Percentiles rank a stretch among this genome's conserved stretches.
Evolutionary conservation across 2,797 vertebrate species (phyloP).

Genomic region (Harpagifer antarcticus): DNA sequence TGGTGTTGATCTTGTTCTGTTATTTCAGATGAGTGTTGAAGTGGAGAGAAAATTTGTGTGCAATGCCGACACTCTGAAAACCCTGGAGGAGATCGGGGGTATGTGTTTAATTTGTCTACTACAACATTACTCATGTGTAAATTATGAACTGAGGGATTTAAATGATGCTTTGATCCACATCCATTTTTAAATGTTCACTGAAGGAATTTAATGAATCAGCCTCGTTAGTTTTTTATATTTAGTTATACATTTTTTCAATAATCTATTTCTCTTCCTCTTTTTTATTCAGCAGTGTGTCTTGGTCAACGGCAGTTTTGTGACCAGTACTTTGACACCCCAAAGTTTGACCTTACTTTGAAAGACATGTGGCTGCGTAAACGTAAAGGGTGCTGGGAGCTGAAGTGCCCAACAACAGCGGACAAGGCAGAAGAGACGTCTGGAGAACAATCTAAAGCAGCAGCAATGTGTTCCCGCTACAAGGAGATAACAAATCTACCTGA

Average conservation of each 20-base stretch:
- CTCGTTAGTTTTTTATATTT: conserved; percentile 18
- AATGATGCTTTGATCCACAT: conserved; percentile 30
- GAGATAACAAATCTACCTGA: conserved; percentile 82
- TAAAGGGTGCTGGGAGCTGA: conserved; percentile 85
- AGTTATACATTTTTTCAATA: conserved; percentile 6
- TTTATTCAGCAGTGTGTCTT: conserved; percentile 66
- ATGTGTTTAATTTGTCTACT: conserved; percentile 37
- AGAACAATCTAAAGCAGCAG: conserved; percentile 44
- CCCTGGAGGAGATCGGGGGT: conserved; percentile 82
- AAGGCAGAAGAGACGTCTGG: conserved; percentile 12
- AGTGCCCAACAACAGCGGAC: conserved; percentile 66
- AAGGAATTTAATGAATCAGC: conserved; percentile 38
- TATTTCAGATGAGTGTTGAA: conserved; percentile 84
- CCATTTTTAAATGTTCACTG: conserved; percentile 16
- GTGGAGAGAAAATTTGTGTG: conserved; percentile 88
- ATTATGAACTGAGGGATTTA: conserved; percentile 30
- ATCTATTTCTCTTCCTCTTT: conserved; percentile 5
- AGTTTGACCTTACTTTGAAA: conserved; percentile 80
- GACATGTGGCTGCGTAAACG: conserved; percentile 86
- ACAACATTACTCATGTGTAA: conserved; percentile 19
- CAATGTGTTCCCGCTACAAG: conserved; percentile 80
- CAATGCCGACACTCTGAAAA: conserved; percentile 72
- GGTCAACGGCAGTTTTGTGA: conserved; percentile 80
- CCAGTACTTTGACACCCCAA: conserved; percentile 83
- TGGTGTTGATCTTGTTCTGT: conserved; percentile 34